Evolutionary conservation across 2,888 invertebrate species (phyloP).

Genomic region (Heteromyza rotundicornis): DNA sequence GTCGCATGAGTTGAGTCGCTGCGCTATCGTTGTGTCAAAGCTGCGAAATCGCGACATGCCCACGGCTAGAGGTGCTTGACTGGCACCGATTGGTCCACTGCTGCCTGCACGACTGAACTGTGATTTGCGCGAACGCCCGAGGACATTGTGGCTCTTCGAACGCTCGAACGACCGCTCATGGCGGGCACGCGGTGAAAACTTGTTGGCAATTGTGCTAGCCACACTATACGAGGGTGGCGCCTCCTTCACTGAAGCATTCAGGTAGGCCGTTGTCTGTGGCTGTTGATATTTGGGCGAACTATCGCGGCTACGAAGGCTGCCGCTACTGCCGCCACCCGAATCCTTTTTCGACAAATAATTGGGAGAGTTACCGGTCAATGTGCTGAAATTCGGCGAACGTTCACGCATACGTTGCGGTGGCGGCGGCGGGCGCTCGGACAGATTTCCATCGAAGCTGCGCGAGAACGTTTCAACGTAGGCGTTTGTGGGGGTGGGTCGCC

Average conservation of each 20-base stretch:
- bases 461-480: constrained; percentile 61
- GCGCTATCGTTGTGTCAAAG: constrained; percentile 66
- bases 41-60: constrained; percentile 71
- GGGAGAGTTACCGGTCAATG: constrained; percentile 60
- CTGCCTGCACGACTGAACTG: constrained; percentile 63
- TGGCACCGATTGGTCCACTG: constrained; percentile 30
- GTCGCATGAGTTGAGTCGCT: constrained; percentile 64
- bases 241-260: constrained; percentile 57
- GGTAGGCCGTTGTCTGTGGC: constrained; percentile 54
- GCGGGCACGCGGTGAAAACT: constrained; percentile 46
- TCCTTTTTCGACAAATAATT: constrained; percentile 61
- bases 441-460: constrained; percentile 61
- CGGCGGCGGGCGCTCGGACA: constrained; percentile 47
- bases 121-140: constrained; percentile 65
- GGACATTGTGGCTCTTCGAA: constrained; percentile 50
- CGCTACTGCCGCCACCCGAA: constrained; percentile 42
- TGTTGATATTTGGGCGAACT: constrained; percentile 60
- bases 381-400: constrained; percentile 59
- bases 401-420: constrained; percentile 52
- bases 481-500: constrained; percentile 52
- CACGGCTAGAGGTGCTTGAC: constrained; percentile 24
- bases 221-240: constrained; percentile 55
- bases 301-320: constrained; percentile 54
- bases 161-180: constrained; percentile 54
- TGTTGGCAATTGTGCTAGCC: constrained; percentile 27